Conservation (phyloP, 2,888 invertebrate genomes). For the Drosophila anomelani region DNA sequence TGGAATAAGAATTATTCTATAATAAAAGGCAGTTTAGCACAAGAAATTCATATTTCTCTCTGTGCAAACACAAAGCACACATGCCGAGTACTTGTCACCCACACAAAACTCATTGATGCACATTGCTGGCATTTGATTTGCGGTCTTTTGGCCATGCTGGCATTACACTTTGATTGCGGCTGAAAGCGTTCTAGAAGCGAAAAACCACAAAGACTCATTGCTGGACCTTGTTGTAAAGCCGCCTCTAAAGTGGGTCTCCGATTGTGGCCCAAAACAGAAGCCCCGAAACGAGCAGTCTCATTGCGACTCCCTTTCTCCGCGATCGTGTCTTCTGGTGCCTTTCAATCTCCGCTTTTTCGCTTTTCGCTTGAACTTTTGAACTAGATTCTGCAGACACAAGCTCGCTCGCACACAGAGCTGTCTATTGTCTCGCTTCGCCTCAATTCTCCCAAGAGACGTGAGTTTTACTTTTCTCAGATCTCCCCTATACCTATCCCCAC, state of each 20-base stretch:
- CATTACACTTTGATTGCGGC: conserved; percentile 28
- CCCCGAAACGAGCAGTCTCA: conserved; percentile 17
- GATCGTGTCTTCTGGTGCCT: conserved; percentile 46
- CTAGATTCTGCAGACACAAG: conserved; percentile 66
- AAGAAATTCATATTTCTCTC: not conserved
- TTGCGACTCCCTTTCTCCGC: conserved; percentile 63
- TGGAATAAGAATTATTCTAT: no score
- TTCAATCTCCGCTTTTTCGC: conserved; percentile 49
- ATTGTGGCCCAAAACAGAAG: conserved; percentile 37
- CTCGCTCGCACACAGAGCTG: conserved; percentile 38
- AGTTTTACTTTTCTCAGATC: conserved; percentile 74
- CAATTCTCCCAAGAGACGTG: conserved; percentile 58
- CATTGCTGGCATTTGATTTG: conserved; percentile 51
- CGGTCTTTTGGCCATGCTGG: conserved; percentile 46
- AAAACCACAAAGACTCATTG: conserved; percentile 15
- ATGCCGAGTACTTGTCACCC: conserved; percentile 57
- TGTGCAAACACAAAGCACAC: conserved; percentile 2
- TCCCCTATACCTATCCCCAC: conserved; percentile 5
- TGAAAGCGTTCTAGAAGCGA: not conserved
- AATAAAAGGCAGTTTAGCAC: no score
- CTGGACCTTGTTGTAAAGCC: conserved; percentile 24
- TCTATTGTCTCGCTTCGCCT: conserved; percentile 43
- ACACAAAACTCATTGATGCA: conserved; percentile 37
- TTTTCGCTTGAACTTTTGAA: conserved; percentile 80
- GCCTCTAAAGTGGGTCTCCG: conserved; percentile 23